A percentile compares a stretch with the other conserved stretches of the same genome.
These are phyloP conservation scores for Himalopsyche phryganea DNA, from an alignment of 1,140 invertebrate species.

Conservation along the genomic window DNA sequence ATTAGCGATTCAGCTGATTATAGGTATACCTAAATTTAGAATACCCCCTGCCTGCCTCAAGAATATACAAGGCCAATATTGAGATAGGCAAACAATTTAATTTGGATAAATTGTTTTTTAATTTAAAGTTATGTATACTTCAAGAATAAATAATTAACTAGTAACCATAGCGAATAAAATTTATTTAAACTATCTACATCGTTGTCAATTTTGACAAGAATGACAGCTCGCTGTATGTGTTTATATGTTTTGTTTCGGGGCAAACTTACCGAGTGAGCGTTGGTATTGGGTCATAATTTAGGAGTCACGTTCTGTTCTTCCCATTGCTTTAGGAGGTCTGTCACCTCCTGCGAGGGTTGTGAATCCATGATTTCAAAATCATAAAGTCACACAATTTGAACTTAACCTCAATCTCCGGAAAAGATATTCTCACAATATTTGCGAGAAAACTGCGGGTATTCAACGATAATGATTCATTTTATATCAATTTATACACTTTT, in stretches of 20 bases:
- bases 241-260: background rate
- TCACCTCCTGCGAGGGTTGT: slow-evolving; percentile 55
- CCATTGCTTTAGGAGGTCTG: slow-evolving; percentile 65
- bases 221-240: background rate
- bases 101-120: background rate
- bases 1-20: no score
- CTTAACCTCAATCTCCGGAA: background rate
- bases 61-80: background rate
- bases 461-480: no score
- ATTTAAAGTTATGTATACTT: no score
- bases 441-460: no score
- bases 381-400: slow-evolving; percentile 1
- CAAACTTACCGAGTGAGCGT: slow-evolving; percentile 55
- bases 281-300: slow-evolving; percentile 68
- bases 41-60: background rate
- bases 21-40: slow-evolving; percentile 10
- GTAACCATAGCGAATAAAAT: no score
- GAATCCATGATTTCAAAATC: slow-evolving; percentile 12
- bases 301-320: slow-evolving; percentile 64
- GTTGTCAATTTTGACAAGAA: background rate
- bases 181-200: no score
- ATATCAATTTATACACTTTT: no score
- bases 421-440: background rate
- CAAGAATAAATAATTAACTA: no score
- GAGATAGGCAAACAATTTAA: no score